A percentile compares a stretch with the other conserved stretches of the same genome.
phyloP scores from a whole-genome alignment of 2,797 vertebrate genomes.

The Melanotaenia trifasciata region DNA sequence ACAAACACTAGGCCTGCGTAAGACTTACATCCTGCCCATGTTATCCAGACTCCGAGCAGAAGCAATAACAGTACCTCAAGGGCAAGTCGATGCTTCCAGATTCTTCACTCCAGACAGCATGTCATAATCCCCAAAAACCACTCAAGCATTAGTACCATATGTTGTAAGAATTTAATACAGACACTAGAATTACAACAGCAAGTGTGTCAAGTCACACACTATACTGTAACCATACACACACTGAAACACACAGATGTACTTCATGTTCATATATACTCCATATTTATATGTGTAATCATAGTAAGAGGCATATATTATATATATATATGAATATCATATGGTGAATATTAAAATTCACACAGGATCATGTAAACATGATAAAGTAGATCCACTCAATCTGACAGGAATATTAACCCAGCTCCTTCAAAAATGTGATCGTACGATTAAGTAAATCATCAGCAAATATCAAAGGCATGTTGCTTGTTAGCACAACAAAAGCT shows the following conservation, averaged over 20 bases:
- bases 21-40: neutral
- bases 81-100: slow-evolving; percentile 7
- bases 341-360: too few species aligned
- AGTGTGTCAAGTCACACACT: too few species aligned
- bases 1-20: too few species aligned
- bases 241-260: too few species aligned
- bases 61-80: slow-evolving; percentile 14
- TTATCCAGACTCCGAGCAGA: slow-evolving; percentile 18
- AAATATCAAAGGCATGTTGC: slow-evolving; percentile 23
- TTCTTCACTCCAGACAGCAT: slow-evolving; percentile 17
- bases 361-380: too few species aligned
- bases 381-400: too few species aligned
- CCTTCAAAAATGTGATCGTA: neutral
- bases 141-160: slow-evolving; percentile 3
- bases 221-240: too few species aligned
- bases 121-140: neutral
- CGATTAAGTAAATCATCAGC: neutral
- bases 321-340: too few species aligned
- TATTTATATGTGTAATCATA: too few species aligned
- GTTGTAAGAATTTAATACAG: neutral
- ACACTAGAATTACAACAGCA: neutral
- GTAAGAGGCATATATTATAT: too few species aligned
- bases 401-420: neutral
- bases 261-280: too few species aligned
- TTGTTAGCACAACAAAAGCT: slow-evolving; percentile 11